phyloP scores from a whole-genome alignment of 1,140 invertebrate genomes.

The Temnothorax nylanderi region DNA sequence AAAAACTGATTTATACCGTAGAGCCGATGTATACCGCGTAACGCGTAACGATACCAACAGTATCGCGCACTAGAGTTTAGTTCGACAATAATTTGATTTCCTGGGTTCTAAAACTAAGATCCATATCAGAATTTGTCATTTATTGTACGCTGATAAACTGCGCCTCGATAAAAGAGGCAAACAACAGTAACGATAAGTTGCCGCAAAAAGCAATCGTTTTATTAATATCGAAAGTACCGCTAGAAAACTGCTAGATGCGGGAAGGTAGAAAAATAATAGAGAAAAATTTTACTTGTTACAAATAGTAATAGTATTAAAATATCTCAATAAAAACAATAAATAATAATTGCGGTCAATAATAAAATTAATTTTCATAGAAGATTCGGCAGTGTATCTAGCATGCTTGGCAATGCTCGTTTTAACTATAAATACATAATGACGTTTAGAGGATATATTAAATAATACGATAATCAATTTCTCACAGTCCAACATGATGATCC shows the following conservation, averaged over 20 bases:
- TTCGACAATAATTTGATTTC: slow-evolving; percentile 18
- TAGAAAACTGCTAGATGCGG: slow-evolving; percentile 51
- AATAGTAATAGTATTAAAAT: slow-evolving; percentile 86
- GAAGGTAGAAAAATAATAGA: slow-evolving; percentile 72
- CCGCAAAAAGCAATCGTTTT: neutral
- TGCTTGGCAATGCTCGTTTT: slow-evolving; percentile 82
- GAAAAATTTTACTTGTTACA: slow-evolving; percentile 81
- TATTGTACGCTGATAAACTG: neutral
- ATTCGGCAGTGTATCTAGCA: slow-evolving; percentile 85
- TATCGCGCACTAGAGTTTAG: neutral
- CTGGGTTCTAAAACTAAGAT: neutral
- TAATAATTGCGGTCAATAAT: slow-evolving; percentile 84
- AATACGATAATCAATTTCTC: slow-evolving; percentile 75
- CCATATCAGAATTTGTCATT: neutral
- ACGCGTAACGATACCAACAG: neutral
- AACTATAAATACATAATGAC: slow-evolving; percentile 79
- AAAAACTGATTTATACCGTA: neutral
- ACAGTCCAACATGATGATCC: slow-evolving; percentile 26
- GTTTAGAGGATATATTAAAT: slow-evolving; percentile 80
- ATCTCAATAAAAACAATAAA: slow-evolving; percentile 86
- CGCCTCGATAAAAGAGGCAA: neutral
- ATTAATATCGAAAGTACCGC: neutral
- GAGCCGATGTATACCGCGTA: neutral
- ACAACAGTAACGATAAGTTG: neutral
- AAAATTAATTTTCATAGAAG: slow-evolving; percentile 83